Evolutionary conservation across 2,113 vertebrate genomes (phyloP).

Genomic region (Galemys pyrenaicus): DNA sequence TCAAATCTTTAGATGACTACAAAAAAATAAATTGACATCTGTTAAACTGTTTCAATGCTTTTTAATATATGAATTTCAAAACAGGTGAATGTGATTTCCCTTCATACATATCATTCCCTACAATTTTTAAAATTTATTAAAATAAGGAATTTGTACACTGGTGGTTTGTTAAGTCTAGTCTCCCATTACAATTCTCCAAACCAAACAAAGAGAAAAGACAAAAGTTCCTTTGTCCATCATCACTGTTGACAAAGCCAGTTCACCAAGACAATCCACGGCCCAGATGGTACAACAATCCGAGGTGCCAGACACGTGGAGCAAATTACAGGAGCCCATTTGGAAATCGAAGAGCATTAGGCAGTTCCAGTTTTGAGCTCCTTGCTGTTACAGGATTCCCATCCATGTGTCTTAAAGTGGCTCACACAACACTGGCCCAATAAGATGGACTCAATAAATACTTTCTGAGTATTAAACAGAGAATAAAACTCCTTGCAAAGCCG

Average conservation of each 20-base stretch:
- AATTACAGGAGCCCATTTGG: neutral
- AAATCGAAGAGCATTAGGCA: neutral
- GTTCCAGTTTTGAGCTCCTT: neutral
- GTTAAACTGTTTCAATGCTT: neutral
- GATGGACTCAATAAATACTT: neutral
- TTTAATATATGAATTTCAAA: neutral
- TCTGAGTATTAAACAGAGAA: neutral
- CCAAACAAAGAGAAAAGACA: neutral
- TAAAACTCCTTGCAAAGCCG: too few relatives aligned
- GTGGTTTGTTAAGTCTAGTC: neutral
- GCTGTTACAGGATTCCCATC: neutral
- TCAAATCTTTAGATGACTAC: neutral
- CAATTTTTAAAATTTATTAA: neutral
- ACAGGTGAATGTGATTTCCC: neutral
- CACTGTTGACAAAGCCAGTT: neutral
- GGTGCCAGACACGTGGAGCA: neutral
- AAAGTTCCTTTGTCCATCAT: fast-evolving
- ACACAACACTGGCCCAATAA: neutral
- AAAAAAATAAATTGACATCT: neutral
- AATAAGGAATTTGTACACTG: fast-evolving
- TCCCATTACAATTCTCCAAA: neutral
- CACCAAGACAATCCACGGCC: neutral
- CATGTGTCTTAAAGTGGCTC: neutral
- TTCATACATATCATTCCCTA: neutral
- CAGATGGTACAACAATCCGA: too few relatives aligned